A percentile compares a stretch with the other conserved stretches of the same genome.
phyloP scores from a whole-genome alignment of 2,797 vertebrate genomes.

The Xenentodon cancila region DNA sequence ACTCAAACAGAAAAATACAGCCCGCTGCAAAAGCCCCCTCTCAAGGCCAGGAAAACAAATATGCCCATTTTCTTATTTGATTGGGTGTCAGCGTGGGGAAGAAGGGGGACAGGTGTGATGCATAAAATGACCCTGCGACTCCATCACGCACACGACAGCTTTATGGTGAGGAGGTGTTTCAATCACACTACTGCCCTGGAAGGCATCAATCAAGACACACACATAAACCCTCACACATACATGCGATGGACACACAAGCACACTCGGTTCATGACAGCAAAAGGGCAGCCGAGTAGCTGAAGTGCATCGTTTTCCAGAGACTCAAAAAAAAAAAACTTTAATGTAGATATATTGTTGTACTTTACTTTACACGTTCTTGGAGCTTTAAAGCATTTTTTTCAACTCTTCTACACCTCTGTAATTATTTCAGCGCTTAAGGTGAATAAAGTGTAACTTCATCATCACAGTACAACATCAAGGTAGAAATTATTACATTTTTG shows the following conservation, averaged over 20 bases:
- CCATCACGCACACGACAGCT: conserved; percentile 81
- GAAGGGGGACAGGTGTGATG: conserved; percentile 81
- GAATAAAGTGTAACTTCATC: conserved; percentile 15
- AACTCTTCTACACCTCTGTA: not conserved
- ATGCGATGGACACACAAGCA: conserved; percentile 30
- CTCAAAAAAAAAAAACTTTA: conserved; percentile 32
- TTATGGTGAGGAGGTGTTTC: conserved; percentile 83
- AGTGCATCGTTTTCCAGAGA: conserved; percentile 38
- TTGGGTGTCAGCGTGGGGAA: conserved; percentile 73
- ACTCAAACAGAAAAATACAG: conserved; percentile 40
- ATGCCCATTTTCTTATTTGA: conserved; percentile 82
- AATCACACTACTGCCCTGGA: conserved; percentile 73
- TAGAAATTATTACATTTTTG: conserved; percentile 29
- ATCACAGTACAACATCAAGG: conserved; percentile 18
- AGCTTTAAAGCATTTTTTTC: not conserved
- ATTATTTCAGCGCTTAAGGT: conserved; percentile 18
- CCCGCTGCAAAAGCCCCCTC: conserved; percentile 51
- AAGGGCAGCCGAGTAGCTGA: conserved; percentile 54
- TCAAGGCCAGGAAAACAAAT: conserved; percentile 86
- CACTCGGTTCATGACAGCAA: conserved; percentile 39
- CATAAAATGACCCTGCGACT: conserved; percentile 80
- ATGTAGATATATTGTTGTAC: conserved; percentile 21
- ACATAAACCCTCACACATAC: conserved; percentile 14
- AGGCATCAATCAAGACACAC: conserved; percentile 75
- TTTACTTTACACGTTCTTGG: conserved; percentile 13